Evolutionary conservation across 2,888 invertebrate species (phyloP).

Genomic region (Epistrophe eligans): DNA sequence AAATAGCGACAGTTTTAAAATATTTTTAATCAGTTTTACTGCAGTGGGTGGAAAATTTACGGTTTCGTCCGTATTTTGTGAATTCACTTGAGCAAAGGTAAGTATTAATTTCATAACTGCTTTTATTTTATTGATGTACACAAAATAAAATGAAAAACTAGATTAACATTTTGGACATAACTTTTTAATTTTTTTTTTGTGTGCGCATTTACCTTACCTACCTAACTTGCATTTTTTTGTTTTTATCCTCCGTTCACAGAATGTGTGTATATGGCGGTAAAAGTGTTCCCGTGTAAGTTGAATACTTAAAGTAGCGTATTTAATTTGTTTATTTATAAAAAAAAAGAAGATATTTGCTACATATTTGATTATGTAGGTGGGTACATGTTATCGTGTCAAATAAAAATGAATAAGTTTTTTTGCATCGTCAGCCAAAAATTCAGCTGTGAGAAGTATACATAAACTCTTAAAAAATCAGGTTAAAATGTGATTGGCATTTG

Average conservation of each 20-base stretch:
- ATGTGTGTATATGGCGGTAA: neutral
- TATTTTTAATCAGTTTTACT: neutral
- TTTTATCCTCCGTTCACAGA: neutral
- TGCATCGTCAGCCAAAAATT: too few species aligned
- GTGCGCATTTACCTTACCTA: neutral
- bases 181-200: neutral
- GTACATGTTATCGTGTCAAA: too few species aligned
- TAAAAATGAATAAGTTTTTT: too few species aligned
- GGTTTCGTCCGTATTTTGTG: neutral
- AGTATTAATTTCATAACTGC: neutral
- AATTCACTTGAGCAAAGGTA: neutral
- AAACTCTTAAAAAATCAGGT: too few species aligned
- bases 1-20: neutral
- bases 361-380: too few species aligned
- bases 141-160: neutral
- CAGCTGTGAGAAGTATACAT: too few species aligned
- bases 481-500: too few species aligned
- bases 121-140: neutral
- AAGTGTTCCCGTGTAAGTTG: constrained; percentile 3
- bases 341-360: too few species aligned
- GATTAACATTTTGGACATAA: neutral
- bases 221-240: neutral
- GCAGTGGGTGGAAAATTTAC: neutral
- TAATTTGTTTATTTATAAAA: too few species aligned
- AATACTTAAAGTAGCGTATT: neutral